A percentile compares a stretch with the other conserved stretches of the same genome.
Conservation (phyloP, 2,113 vertebrate genomes). For the Caranx melampygus region DNA sequence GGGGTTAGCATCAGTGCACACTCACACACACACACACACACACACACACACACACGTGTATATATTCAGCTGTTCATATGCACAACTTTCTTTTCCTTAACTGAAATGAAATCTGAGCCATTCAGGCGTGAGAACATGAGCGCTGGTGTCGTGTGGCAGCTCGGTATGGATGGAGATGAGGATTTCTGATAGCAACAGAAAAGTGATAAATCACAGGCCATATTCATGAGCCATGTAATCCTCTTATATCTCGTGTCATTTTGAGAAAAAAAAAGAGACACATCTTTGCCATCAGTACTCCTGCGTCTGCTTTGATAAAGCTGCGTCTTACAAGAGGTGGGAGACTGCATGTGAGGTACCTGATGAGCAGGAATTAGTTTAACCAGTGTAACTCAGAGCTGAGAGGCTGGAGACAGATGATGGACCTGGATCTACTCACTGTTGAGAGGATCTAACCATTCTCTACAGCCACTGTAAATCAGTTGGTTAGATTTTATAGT, state of each 20-base stretch:
- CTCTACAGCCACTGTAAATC: neutral
- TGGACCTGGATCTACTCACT: no score
- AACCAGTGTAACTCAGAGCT: neutral
- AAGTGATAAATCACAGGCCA: constrained; percentile 55
- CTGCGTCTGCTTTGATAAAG: constrained; percentile 38
- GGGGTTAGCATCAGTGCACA: neutral
- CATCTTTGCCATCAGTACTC: constrained; percentile 50
- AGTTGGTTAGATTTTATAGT: neutral
- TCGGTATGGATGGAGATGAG: constrained; percentile 51
- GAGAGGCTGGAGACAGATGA: neutral
- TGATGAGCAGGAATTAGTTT: constrained; percentile 6
- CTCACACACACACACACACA: no score
- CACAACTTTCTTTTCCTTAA: constrained; percentile 39
- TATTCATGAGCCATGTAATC: constrained; percentile 70
- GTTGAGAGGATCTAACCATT: neutral
- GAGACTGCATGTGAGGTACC: neutral
- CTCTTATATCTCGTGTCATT: constrained; percentile 59
- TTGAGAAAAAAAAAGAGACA: constrained; percentile 54
- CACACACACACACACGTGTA: constrained; percentile 7
- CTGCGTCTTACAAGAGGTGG: neutral
- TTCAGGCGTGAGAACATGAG: constrained; percentile 39
- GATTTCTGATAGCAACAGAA: constrained; percentile 38
- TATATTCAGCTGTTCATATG: constrained; percentile 25
- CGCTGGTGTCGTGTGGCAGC: constrained; percentile 55
- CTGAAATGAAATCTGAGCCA: constrained; percentile 63